Evolutionary conservation across 2,888 invertebrate genomes (phyloP), one percentile per base, ranked within the genome.

Genomic region (Tuta absoluta): DNA sequence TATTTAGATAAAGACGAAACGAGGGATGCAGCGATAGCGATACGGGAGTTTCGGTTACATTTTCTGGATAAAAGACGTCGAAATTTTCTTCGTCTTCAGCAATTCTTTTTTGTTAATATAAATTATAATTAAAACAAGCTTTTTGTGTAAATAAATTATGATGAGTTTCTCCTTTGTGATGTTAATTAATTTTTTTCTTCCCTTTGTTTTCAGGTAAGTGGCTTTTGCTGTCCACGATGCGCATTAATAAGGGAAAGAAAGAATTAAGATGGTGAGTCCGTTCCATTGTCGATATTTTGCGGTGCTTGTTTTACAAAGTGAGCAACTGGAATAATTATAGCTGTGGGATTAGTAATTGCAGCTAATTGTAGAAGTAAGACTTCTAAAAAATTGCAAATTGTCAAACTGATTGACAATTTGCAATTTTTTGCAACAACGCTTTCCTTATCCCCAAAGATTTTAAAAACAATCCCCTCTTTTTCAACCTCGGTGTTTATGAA

Each of bases 111-210:
- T 85, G 84, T 86, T 85, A 89, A 90, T 87, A 89, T 89, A 89
- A 89, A 89, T 91, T 88, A 85, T 87, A 89, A 90, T 89, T 86
- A 87, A 86, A 87, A 81, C 81, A 77, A 41, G 82, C 82, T 85
- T 81, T 86, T 85, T 85, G 83, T 82, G 81, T 85, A 84, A 87
- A 90, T 89, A 89, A 90, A 88, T 88, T 86, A 86, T 80, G 82
- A 80, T 74, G 72, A 74, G 76, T 77, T 77, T 72, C 77, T 76
- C 81, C 83, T 86, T 87, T 87, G 85, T 88, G 80, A 86, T 88
- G 84, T 84, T 87, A 89, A 89, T 89, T 89, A 89, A 87, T 80
- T 85, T 85, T 84, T 84, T 80, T 81, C 71, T 76, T 69, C 76
- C 79, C 82, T 82, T 87, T 86, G 83, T 89, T 87, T 33, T 71